A percentile compares a stretch with the other conserved stretches of the same genome.
Conservation (phyloP, 2,113 vertebrate species). For the Meles meles region DNA sequence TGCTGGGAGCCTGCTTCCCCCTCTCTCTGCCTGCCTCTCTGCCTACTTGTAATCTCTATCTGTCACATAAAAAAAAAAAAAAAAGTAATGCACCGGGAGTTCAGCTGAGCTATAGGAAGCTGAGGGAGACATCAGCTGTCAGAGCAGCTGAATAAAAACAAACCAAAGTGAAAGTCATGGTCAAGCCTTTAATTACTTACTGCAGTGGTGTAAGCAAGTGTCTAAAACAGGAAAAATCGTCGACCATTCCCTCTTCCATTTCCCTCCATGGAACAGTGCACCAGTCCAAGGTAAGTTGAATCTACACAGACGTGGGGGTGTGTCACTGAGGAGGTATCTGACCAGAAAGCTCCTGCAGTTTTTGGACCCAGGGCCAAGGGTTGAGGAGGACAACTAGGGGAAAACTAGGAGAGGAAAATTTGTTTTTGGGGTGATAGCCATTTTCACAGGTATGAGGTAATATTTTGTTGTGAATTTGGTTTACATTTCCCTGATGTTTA, state of each 20-base stretch:
- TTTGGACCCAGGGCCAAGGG: neutral
- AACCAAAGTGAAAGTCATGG: neutral
- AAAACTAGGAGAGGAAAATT: neutral
- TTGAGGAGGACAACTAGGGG: neutral
- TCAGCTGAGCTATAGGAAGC: neutral
- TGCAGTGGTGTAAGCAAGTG: neutral
- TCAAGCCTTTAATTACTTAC: neutral
- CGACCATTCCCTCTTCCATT: no score
- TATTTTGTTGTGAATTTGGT: neutral
- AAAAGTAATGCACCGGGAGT: neutral
- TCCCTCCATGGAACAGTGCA: neutral
- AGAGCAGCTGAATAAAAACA: neutral
- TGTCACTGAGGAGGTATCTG: neutral
- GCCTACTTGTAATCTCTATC: no score
- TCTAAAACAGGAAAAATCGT: neutral
- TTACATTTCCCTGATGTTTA: neutral
- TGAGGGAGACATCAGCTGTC: neutral
- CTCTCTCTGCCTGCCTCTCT: no score
- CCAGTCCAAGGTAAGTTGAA: neutral
- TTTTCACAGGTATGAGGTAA: neutral
- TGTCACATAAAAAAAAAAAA: no score
- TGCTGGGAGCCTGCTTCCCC: no score
- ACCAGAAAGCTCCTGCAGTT: neutral
- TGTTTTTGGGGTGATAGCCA: neutral
- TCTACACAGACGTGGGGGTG: neutral